These are phyloP conservation scores for Cyrtonyx montezumae DNA, from an alignment of 2,113 vertebrate genomes.

Conservation along the genomic window DNA sequence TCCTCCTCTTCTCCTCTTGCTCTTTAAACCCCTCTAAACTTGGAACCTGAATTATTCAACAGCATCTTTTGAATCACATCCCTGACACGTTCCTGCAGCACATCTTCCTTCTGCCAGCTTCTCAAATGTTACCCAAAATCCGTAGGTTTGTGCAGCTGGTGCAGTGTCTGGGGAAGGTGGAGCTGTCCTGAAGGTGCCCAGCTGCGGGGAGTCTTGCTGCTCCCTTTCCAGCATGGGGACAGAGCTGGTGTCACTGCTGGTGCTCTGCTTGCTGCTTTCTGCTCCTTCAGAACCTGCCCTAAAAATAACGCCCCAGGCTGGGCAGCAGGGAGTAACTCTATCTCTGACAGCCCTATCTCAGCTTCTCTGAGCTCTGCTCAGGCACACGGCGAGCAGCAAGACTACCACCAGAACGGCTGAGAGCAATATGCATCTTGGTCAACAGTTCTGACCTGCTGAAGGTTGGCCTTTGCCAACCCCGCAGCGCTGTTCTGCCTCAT, in stretches of 20 bases:
- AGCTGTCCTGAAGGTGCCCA: not conserved
- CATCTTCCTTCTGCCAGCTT: constrained; percentile 31
- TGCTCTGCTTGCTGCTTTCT: not conserved
- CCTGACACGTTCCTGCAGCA: not conserved
- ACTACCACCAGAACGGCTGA: rapidly evolving
- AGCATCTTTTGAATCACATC: constrained; percentile 18
- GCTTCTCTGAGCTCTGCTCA: not conserved
- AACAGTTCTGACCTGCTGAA: not conserved
- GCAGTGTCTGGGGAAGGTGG: not conserved
- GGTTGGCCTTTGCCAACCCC: not conserved
- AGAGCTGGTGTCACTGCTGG: not conserved
- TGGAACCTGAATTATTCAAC: constrained; percentile 36
- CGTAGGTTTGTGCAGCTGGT: not conserved
- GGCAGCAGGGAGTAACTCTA: not conserved
- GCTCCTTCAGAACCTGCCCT: not conserved
- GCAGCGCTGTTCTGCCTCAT: rapidly evolving
- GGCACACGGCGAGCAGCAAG: not conserved
- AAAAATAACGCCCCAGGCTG: constrained; percentile 22
- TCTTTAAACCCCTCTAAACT: constrained; percentile 27
- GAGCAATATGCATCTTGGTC: rapidly evolving
- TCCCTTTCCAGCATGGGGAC: not conserved
- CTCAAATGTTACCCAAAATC: not conserved
- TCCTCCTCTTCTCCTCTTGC: constrained; percentile 14
- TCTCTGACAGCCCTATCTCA: not conserved
- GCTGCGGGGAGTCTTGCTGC: rapidly evolving